Percentiles rank a stretch among this genome's conserved stretches.
Evolutionary conservation across 2,113 vertebrate species (phyloP).

Genomic region (Colaptes auratus): DNA sequence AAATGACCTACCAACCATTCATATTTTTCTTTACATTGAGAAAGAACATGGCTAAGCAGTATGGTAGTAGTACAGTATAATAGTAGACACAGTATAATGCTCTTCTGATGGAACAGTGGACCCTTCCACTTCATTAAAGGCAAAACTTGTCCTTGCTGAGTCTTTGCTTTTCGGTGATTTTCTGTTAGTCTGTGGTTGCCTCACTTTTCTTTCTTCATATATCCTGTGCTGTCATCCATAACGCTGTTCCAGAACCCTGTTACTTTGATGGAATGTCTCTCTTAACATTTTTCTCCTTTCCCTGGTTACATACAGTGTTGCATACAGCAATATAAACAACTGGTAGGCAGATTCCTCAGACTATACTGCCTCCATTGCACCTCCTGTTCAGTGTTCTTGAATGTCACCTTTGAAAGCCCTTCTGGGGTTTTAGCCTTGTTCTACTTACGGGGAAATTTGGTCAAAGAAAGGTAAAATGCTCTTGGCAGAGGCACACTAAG

Average conservation of each 20-base stretch:
- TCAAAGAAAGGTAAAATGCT: neutral
- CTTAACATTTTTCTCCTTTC: neutral
- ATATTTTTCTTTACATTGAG: neutral
- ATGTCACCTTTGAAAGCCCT: neutral
- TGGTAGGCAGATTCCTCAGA: neutral
- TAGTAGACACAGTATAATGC: neutral
- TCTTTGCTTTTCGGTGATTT: constrained; percentile 7
- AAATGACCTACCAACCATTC: neutral
- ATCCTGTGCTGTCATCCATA: neutral
- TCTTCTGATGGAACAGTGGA: neutral
- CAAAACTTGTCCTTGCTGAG: neutral
- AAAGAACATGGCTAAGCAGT: neutral
- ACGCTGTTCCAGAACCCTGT: neutral
- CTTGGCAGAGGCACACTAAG: neutral
- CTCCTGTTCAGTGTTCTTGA: neutral
- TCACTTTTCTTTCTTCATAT: neutral
- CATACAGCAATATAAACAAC: neutral
- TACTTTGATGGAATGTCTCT: neutral
- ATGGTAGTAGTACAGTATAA: no score
- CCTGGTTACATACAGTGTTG: neutral
- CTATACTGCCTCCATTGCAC: neutral
- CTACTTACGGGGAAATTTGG: neutral
- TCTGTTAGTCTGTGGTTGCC: neutral
- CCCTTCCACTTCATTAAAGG: neutral
- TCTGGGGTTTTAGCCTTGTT: neutral